These are phyloP conservation scores for Acromyrmex charruanus DNA, from an alignment of 1,140 invertebrate genomes.

Conservation along the genomic window DNA sequence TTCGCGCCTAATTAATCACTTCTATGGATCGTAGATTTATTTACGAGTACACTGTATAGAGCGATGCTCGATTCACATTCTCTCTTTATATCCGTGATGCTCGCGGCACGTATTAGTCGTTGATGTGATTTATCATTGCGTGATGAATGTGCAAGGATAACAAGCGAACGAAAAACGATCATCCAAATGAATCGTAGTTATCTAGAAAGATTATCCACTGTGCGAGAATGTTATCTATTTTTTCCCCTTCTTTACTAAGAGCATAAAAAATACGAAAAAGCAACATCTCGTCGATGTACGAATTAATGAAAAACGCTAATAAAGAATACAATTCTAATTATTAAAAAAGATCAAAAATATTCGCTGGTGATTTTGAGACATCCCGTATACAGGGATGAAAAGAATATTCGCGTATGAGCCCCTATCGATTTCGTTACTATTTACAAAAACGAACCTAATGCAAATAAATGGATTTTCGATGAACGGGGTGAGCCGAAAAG, in stretches of 20 bases:
- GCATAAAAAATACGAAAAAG: neutral
- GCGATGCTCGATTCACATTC: constrained; percentile 36
- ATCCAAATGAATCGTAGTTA: neutral
- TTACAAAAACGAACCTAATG: constrained; percentile 67
- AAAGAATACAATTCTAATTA: constrained; percentile 18
- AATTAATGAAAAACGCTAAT: neutral
- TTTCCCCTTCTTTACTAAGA: neutral
- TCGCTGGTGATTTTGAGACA: constrained; percentile 33
- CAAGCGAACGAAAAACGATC: constrained; percentile 39
- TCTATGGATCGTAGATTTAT: constrained; percentile 75
- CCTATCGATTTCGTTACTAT: constrained; percentile 74
- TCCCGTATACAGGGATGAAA: neutral
- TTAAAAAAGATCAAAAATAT: constrained; percentile 47
- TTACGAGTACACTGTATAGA: constrained; percentile 59
- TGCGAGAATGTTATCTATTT: neutral
- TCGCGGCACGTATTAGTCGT: constrained; percentile 73
- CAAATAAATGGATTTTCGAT: constrained; percentile 69
- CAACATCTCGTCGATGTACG: neutral
- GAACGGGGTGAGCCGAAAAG: constrained; percentile 71
- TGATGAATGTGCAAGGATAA: constrained; percentile 68
- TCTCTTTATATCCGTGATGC: constrained; percentile 19
- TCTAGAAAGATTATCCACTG: neutral
- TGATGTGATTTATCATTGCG: constrained; percentile 78
- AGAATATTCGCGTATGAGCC: constrained; percentile 40
- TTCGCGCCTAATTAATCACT: constrained; percentile 77